Evolutionary conservation across 2,888 invertebrate genomes (phyloP).

Genomic region (Eledone cirrhosa): DNA sequence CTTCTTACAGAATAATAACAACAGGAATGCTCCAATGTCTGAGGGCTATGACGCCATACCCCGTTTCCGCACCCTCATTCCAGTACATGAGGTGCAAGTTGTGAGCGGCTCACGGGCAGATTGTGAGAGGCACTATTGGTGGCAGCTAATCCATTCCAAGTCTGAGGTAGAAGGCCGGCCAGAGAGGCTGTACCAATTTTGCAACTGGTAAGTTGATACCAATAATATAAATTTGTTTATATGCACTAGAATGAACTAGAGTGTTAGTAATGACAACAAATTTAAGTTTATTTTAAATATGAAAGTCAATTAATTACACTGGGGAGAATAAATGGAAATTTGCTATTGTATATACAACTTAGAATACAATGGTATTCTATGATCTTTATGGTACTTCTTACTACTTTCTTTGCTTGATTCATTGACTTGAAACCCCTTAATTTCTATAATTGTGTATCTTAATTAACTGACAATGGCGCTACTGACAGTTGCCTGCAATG

Average conservation of each 20-base stretch:
- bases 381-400: too few relatives aligned
- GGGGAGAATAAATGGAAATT: too few relatives aligned
- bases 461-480: too few relatives aligned
- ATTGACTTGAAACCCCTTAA: too few relatives aligned
- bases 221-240: too few relatives aligned
- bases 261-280: too few relatives aligned
- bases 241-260: too few relatives aligned
- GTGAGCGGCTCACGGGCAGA: constrained; percentile 92
- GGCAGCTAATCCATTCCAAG: constrained; percentile 95
- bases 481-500: too few relatives aligned
- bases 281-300: background rate
- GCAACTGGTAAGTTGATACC: constrained; percentile 78
- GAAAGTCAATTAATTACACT: background rate
- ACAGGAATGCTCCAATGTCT: constrained; percentile 25
- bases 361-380: too few relatives aligned
- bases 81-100: constrained; percentile 96
- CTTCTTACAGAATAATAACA: constrained; percentile 1
- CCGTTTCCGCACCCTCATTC: constrained; percentile 94
- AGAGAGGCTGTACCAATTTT: constrained; percentile 95
- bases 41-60: constrained; percentile 71
- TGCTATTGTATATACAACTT: too few relatives aligned
- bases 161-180: constrained; percentile 92
- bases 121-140: constrained; percentile 86
- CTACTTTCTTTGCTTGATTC: too few relatives aligned
- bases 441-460: too few relatives aligned